phyloP scores from a whole-genome alignment of 2,113 vertebrate genomes.

The Marmota flaviventris region DNA sequence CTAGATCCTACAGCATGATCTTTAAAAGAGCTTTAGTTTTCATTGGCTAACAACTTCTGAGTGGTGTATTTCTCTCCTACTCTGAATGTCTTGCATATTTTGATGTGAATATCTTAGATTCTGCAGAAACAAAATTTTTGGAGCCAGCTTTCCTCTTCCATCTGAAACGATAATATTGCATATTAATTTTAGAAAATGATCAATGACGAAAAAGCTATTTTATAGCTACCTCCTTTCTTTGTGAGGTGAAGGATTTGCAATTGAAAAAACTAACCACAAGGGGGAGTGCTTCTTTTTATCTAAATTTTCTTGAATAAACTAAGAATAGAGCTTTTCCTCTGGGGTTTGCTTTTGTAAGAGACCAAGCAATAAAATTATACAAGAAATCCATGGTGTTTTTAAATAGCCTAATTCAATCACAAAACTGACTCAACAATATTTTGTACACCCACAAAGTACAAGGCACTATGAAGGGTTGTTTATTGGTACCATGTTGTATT shows the following conservation, averaged over 20 bases:
- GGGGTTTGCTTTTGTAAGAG: not conserved
- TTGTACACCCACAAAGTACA: not conserved
- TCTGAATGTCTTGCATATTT: not conserved
- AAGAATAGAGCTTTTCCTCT: not conserved
- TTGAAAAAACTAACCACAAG: not conserved
- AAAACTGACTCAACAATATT: conserved; percentile 3
- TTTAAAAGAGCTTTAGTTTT: not conserved
- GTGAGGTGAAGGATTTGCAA: not conserved
- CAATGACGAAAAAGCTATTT: not conserved
- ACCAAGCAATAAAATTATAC: not conserved
- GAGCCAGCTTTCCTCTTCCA: not conserved
- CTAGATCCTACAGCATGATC: not conserved
- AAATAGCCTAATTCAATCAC: not conserved
- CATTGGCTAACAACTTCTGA: not conserved
- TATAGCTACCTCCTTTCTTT: not conserved
- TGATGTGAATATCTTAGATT: not conserved
- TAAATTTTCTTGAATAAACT: conserved; percentile 6
- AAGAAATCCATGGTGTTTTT: not conserved
- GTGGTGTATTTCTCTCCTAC: not conserved
- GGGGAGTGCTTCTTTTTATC: not conserved
- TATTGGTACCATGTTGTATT: conserved; percentile 74
- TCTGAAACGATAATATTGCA: not conserved
- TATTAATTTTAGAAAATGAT: not conserved
- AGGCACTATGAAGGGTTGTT: not conserved
- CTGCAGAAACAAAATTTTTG: not conserved